Evolutionary conservation across 2,113 vertebrate genomes (phyloP).

Genomic region (Dromas ardeola): DNA sequence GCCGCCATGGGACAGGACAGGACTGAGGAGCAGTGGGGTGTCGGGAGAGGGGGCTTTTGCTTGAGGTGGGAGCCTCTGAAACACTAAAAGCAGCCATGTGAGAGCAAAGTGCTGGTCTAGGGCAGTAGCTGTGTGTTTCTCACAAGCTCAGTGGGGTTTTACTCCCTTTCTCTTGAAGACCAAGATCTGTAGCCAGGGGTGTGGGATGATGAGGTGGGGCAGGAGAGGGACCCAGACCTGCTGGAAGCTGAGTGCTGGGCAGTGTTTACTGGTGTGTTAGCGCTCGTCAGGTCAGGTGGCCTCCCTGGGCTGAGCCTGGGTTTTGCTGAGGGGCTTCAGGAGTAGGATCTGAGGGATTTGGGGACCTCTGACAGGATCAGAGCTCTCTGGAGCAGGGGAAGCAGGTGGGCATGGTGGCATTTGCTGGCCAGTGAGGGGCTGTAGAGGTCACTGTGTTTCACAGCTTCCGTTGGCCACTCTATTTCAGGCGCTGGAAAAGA

Average conservation of each 20-base stretch:
- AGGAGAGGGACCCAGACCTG: not conserved
- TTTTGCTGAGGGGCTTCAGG: not conserved
- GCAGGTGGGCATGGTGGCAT: accelerated
- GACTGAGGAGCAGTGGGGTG: accelerated
- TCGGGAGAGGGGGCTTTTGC: accelerated
- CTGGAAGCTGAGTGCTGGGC: not conserved
- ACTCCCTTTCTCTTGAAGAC: not conserved
- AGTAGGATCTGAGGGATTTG: not conserved
- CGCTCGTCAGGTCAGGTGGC: accelerated
- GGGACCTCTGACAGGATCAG: not conserved
- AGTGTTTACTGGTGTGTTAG: not conserved
- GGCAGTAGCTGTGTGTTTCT: not conserved
- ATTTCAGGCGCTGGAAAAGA: slow-evolving; percentile 88
- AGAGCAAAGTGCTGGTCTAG: accelerated
- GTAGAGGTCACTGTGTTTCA: not conserved
- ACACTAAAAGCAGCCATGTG: accelerated
- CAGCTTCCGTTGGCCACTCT: not conserved
- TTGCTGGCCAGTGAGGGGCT: not conserved
- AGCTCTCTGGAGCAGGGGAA: not conserved
- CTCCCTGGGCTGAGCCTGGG: not conserved
- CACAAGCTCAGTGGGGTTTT: not conserved
- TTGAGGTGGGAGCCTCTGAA: too few relatives aligned
- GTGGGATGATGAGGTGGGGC: not conserved
- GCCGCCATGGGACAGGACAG: accelerated
- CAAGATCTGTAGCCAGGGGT: accelerated